Base-by-base conservation (phyloP, 2,113 vertebrate genomes). In the Notothenia coriiceps region DNA sequence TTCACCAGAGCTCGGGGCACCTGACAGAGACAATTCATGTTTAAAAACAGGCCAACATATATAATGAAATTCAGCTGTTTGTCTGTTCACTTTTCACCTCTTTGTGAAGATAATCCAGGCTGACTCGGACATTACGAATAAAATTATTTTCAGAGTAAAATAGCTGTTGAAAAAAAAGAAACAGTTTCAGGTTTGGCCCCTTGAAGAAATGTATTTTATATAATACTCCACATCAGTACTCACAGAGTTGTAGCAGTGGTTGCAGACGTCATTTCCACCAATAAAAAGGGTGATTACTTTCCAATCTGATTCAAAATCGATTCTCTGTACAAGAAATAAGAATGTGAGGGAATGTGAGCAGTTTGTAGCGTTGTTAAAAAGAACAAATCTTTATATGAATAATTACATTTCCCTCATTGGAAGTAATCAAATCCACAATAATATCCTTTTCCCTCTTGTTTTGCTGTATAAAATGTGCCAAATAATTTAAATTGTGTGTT, bases 271-370 rank as follows among this genome's bases (percentile, higher is more conserved):
- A 0, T 93, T 96, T 79, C 83, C 86, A 73, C 98, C 97, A 4
- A 98, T 95, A 10, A 96, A 93, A 72, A 98, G 1, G 0, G 96
- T 97, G 93, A 99, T 96, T 86, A 99, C 69, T 85, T 98, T 99
- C 98, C 98, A 99, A 87, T 97, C 97, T 1, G 86, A 88, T 1
- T 78, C 15, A 79, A 98, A 96, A 84, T 96, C 74, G 29, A 98
- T 91, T 85, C 91, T 95, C 97, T 99, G 85, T 4, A 77, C n/a
- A 81, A 77, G 14, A 66, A 65, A 43, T 11, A 46, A 40, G 9
- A 69, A 54, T 12, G 44, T 65, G 29, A 51, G n/a, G 5, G n/a
- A 29, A 12, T 2, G 5, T 52, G 2, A 66, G 3, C 3, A 5
- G 6, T 25, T 13, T 43, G 1, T 12, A 22, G 15, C 29, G 33